Evolutionary conservation across 1,140 invertebrate species (phyloP), one percentile per base, ranked within the genome.

Genomic region (Drosophila ironensis): DNA sequence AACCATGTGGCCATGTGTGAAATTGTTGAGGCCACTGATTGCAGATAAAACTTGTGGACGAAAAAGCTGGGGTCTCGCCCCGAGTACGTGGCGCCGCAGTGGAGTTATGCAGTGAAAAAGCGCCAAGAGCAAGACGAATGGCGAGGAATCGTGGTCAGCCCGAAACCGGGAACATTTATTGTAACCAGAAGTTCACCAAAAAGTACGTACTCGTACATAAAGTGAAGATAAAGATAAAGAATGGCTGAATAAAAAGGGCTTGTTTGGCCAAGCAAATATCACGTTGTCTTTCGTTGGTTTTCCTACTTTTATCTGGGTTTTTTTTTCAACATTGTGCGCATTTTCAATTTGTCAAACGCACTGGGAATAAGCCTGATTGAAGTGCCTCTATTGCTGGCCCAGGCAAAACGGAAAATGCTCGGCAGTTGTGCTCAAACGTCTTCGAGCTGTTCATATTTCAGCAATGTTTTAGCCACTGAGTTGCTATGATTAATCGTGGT

Each of bases 311-410:
- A 2, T 11, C 11, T 22, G 24, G 7, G 19, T 11, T 42, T 16
- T 44, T 50, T 16, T 41, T 30, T 50, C n/a, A 11, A 6, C 28
- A 77, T 80, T 77, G 54, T 56, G 73, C 70, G 75, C 59, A 84
- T 84, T 78, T 75, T 74, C 59, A 74, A 78, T 77, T 86, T 86
- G 80, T 86, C 80, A 86, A 86, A 84, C 73, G 80, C 80, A 84
- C 61, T 59, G 75, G 48, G 69, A 86, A 78, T 84, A 80, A 63
- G 66, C 69, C 66, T 86, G 80, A 86, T 86, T 86, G 80, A 86
- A 86, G 80, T 75, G 74, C 57, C 77, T 74, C 42, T 72, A 46
- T 56, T 72, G 51, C 67, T 35, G 1, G 14, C 2, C 24, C 40
- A 40, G 44, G n/a, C 3, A 30, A 41, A 44, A 41, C 46, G 53